These are phyloP conservation scores for Anabas testudineus DNA, from an alignment of 2,797 vertebrate species.

Conservation along the genomic window DNA sequence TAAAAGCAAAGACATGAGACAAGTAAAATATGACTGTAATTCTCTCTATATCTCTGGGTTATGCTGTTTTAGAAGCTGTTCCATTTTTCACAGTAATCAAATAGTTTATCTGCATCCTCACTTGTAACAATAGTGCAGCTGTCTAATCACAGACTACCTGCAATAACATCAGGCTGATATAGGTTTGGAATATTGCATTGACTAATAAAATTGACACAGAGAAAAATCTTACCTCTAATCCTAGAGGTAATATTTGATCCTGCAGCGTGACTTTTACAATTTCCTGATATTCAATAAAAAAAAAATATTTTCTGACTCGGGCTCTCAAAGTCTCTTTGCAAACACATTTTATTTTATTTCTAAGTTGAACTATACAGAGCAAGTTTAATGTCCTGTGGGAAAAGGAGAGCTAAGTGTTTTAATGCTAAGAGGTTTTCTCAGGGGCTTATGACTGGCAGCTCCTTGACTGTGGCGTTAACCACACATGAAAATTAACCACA, in stretches of 20 bases:
- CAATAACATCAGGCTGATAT: constrained; percentile 1
- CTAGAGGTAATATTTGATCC: constrained; percentile 19
- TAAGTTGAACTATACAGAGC: neutral
- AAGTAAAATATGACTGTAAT: neutral
- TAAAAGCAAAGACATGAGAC: neutral
- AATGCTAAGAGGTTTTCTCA: neutral
- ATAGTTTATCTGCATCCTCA: neutral
- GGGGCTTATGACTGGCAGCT: neutral
- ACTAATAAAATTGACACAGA: constrained; percentile 15
- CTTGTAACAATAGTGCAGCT: constrained; percentile 5
- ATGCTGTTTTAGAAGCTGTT: neutral
- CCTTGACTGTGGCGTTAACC: neutral
- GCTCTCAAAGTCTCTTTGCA: neutral
- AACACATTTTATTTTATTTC: constrained; percentile 7
- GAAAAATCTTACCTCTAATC: no score
- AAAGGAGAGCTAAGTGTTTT: constrained; percentile 5
- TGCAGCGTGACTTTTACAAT: constrained; percentile 23
- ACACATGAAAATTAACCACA: constrained; percentile 22
- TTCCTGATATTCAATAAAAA: constrained; percentile 22
- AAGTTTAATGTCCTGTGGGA: constrained; percentile 8
- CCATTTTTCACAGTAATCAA: neutral
- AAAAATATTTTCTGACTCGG: neutral
- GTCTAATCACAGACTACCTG: neutral
- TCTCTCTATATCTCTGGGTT: neutral
- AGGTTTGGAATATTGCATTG: neutral